Evolutionary conservation across 2,888 invertebrate species (phyloP), one percentile per base, ranked within the genome.

Genomic region (Mimachlamys varia): DNA sequence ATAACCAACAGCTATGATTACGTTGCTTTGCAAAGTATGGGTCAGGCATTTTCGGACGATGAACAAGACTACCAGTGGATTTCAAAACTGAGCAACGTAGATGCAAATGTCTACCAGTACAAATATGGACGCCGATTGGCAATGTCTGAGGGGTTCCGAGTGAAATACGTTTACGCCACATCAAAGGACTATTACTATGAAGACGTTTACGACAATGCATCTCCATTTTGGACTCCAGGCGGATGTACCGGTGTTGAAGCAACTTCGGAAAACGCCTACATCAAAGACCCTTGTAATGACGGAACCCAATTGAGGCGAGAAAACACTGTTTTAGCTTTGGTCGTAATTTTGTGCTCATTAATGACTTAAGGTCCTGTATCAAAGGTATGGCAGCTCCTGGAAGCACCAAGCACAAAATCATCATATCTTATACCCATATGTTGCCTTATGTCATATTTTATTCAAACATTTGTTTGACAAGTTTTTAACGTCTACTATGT

Each of bases 221-320:
- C 89, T 13, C 58, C 89, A 55, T 55, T 89, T n/a, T 89, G 89
- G 55, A 89, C 55, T 5, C 89, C 89, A 53, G 89, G 89, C 7
- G 89, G 55, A 5, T 89, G 89, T 53, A 53, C 33, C 4, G 55
- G 89, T 55, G 17, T 76, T 5, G 33, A 76, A 22, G 27, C 76
- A 5, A 33, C 76, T 10, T 15, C 27, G 33, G 13, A 4, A 33
- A 33, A 76, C 76, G 12, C 33, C 17, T 33, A 76, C 76, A 27
- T 10, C 33, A 27, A 33, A 15, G 12, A 76, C 15, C 76, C 76
- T 7, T 76, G 76, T 33, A 27, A 33, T 33, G 27, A 10, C 2
- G 76, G 76, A 33, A 76, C 12, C 3, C 33, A 5, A 33, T 22
- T 76, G 27, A 2, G 76, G 27, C 27, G 12, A 76, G 76, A 76